phyloP scores from a whole-genome alignment of 2,888 invertebrate genomes.

The Drosophila robusta region DNA sequence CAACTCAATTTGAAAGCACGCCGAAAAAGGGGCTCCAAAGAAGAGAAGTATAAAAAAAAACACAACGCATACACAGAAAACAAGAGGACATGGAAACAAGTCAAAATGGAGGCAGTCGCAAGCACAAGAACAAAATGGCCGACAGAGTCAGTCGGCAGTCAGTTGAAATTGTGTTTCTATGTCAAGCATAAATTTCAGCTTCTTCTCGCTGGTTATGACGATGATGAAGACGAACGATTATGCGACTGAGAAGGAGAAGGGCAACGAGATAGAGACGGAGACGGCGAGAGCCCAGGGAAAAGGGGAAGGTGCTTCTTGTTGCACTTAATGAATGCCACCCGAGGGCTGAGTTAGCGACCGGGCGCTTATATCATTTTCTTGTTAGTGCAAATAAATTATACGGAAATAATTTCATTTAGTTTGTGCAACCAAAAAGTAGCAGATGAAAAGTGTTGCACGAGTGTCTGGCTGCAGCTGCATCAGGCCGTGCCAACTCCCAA shows the following conservation, averaged over 20 bases:
- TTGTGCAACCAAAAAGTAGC: slow-evolving; percentile 46
- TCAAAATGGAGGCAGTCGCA: slow-evolving; percentile 39
- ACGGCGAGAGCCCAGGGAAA: background rate
- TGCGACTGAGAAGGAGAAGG: slow-evolving; percentile 41
- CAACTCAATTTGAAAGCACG: slow-evolving; percentile 59
- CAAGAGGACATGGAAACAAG: slow-evolving; percentile 41
- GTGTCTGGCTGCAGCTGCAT: slow-evolving; percentile 4
- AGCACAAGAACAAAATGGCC: slow-evolving; percentile 61
- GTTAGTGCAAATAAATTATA: slow-evolving; percentile 74
- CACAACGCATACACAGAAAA: background rate
- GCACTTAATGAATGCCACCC: slow-evolving; percentile 70
- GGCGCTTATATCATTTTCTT: slow-evolving; percentile 68
- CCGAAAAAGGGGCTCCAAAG: background rate
- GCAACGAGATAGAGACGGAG: slow-evolving; percentile 25
- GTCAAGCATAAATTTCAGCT: slow-evolving; percentile 77
- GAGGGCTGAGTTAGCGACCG: slow-evolving; percentile 31
- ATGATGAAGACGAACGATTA: slow-evolving; percentile 67
- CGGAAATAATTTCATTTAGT: slow-evolving; percentile 79
- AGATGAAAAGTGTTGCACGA: slow-evolving; percentile 36
- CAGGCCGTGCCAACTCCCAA: too few relatives aligned
- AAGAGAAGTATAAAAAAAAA: background rate
- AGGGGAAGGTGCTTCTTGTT: slow-evolving; percentile 11
- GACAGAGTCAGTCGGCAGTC: slow-evolving; percentile 67
- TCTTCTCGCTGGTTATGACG: slow-evolving; percentile 24
- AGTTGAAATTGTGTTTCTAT: slow-evolving; percentile 78